These are phyloP conservation scores for Chitala chitala DNA, from an alignment of 2,113 vertebrate species.

Conservation along the genomic window DNA sequence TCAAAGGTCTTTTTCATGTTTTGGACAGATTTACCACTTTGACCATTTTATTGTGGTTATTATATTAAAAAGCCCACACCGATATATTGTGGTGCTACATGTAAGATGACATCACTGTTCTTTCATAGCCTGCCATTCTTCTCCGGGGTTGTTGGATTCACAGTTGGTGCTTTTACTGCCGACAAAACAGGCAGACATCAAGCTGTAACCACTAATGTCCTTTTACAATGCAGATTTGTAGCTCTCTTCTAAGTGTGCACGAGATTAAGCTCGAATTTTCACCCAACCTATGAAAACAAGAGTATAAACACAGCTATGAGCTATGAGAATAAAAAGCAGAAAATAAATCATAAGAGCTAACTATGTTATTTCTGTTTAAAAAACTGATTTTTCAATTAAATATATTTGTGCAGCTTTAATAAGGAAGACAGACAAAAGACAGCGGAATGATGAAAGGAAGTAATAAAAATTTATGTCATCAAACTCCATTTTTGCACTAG, in stretches of 20 bases:
- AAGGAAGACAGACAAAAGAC: neutral
- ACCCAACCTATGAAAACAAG: neutral
- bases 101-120: conserved; percentile 9
- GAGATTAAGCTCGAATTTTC: conserved; percentile 2
- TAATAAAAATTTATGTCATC: too few relatives aligned
- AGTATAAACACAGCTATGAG: neutral
- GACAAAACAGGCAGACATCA: conserved; percentile 13
- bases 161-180: neutral
- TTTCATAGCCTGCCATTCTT: conserved; percentile 1
- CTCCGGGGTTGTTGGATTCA: neutral
- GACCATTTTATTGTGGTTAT: neutral
- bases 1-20: neutral
- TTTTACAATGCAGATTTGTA: neutral
- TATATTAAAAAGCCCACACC: conserved; percentile 1
- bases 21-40: neutral
- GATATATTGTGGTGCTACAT: neutral
- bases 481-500: too few relatives aligned
- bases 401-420: neutral
- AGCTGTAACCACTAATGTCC: conserved; percentile 9
- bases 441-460: neutral
- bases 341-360: too few relatives aligned
- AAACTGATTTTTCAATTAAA: neutral
- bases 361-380: neutral
- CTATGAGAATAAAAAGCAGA: too few relatives aligned
- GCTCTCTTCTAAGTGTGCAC: neutral